Evolutionary conservation across 2,888 invertebrate species (phyloP).

Genomic region (Lithodes maja): DNA sequence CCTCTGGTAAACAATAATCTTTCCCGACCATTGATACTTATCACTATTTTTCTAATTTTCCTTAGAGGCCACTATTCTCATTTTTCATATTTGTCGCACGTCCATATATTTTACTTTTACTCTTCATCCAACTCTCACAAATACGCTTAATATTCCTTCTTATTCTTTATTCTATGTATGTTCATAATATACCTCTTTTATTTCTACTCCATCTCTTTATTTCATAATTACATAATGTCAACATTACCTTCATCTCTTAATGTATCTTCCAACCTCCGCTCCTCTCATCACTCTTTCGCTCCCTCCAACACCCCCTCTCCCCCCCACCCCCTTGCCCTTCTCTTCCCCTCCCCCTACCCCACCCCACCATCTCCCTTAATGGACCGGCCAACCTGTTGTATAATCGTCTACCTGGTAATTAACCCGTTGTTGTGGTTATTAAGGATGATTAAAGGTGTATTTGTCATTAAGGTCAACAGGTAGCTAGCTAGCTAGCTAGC

Average conservation of each 20-base stretch:
- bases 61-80: too few relatives aligned
- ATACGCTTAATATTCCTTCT: not conserved
- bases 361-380: not conserved
- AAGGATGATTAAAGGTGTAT: slow-evolving; percentile 13
- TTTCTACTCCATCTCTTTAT: not conserved
- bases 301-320: not conserved
- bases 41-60: too few relatives aligned
- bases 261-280: not conserved
- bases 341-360: slow-evolving; percentile 8
- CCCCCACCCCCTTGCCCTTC: not conserved
- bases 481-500: not conserved
- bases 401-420: slow-evolving; percentile 13
- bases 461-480: slow-evolving; percentile 12
- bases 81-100: too few relatives aligned
- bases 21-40: too few relatives aligned
- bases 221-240: too few relatives aligned
- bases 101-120: too few relatives aligned
- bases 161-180: not conserved
- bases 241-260: too few relatives aligned
- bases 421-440: slow-evolving; percentile 4
- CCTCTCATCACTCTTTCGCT: not conserved
- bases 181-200: not conserved
- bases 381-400: not conserved
- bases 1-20: too few relatives aligned
- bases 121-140: too few relatives aligned